Base-by-base conservation (phyloP, 2,113 vertebrate species). In the Hiodon tergisus region DNA sequence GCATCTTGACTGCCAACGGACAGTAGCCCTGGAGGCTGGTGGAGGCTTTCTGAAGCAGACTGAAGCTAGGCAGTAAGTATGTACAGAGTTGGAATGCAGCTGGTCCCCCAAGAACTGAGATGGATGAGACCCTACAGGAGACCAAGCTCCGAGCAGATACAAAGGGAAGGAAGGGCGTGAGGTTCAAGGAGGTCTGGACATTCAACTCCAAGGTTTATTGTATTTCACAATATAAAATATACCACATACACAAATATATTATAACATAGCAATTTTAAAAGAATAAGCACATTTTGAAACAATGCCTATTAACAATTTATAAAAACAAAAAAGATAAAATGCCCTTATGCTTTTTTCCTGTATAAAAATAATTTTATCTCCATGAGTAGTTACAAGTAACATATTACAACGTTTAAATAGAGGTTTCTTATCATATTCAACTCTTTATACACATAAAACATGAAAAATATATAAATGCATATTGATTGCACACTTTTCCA, bases 341-440 rank as follows among this genome's bases (percentile, higher is more conserved):
- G 95, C 94, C 94, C 95, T 92, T 94, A 94, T 91, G 89, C 89
- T 92, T 94, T 92, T 87, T 93, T 93, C 91, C 87, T 85, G 91
- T 98, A 98, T 91, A 97, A 98, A 98, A 98, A 98, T 96, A 98
- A 90, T 89, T 94, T 89, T 92, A 92, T 92, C 92, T 93, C 88
- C 84, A 86, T 89, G 90, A 89, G 88, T 89, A 87, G 83, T 90
- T 89, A 83, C 77, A 83, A 88, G 89, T 89, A 87, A 89, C 82
- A 82, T 87, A 86, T 92, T 89, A 91, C 85, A 85, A 93, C 89
- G 92, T 89, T 96, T 98, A 97, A 98, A 98, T 97, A 96, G 82
- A 79, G 74, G 84, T 90, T 93, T 88, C 86, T 87, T 85, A 87
- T 84, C 87, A 90, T 84, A 83, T 84, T 75, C 73, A 14, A 60